These are phyloP conservation scores for Indicator indicator DNA, from an alignment of 2,113 vertebrate species.

Conservation along the genomic window DNA sequence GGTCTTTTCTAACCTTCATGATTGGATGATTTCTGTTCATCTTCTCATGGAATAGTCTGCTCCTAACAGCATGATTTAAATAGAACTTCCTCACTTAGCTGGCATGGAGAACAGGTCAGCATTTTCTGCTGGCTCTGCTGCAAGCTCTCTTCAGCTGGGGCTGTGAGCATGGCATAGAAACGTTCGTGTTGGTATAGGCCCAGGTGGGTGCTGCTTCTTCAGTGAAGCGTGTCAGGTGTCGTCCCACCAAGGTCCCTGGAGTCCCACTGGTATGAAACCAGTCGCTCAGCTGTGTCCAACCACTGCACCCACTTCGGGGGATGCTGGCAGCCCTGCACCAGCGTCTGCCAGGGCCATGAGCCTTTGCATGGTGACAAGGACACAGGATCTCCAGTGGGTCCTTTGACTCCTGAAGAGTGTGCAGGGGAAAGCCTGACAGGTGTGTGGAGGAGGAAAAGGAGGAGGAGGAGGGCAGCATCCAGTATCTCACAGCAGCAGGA, in stretches of 20 bases:
- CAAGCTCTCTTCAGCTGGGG: not conserved
- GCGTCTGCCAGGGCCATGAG: fast-evolving
- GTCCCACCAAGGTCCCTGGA: not conserved
- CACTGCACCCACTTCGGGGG: not conserved
- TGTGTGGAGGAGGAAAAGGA: not conserved
- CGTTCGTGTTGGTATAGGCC: fast-evolving
- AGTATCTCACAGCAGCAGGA: fast-evolving
- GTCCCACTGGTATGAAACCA: not conserved
- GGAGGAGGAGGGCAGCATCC: not conserved
- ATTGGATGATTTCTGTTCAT: not conserved
- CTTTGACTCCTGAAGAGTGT: not conserved
- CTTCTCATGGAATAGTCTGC: not conserved
- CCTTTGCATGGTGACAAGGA: not conserved
- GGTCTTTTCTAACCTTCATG: too few species aligned
- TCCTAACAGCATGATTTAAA: fast-evolving
- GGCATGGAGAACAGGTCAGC: not conserved
- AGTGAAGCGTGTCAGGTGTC: fast-evolving
- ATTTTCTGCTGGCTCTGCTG: not conserved
- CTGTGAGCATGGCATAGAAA: not conserved
- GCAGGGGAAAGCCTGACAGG: fast-evolving
- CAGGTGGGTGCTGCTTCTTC: not conserved
- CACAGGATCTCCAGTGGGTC: fast-evolving
- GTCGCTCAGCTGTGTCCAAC: not conserved
- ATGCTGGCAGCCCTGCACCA: not conserved
- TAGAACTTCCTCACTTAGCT: fast-evolving